phyloP scores from a whole-genome alignment of 2,113 vertebrate species.

The Micronisus gabar region DNA sequence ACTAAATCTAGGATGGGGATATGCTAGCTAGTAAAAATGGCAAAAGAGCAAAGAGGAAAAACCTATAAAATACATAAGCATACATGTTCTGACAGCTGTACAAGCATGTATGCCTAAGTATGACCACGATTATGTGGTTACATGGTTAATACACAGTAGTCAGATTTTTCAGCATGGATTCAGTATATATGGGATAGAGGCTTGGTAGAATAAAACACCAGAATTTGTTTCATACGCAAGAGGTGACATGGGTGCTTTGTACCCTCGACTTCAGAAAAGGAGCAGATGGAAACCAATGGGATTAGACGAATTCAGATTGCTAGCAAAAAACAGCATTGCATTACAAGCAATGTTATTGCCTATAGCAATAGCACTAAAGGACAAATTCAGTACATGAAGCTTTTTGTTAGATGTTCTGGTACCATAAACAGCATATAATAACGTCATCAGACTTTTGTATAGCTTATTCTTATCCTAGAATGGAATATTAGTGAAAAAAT shows the following conservation, averaged over 20 bases:
- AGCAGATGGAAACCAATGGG: background rate
- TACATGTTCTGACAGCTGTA: background rate
- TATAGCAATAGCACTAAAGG: background rate
- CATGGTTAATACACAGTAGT: background rate
- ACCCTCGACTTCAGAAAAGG: background rate
- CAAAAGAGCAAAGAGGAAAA: background rate
- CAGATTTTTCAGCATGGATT: background rate
- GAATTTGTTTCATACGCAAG: background rate
- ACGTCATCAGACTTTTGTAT: background rate
- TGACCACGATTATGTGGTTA: background rate
- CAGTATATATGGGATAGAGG: background rate
- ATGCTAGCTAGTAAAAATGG: background rate
- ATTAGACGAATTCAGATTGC: background rate
- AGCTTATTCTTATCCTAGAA: background rate
- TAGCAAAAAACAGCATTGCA: background rate
- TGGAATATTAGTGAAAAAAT: background rate
- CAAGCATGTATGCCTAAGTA: accelerated
- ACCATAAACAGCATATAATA: background rate
- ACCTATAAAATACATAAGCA: background rate
- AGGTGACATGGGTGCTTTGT: background rate
- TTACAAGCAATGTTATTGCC: background rate
- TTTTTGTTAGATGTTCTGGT: background rate
- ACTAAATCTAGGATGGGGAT: background rate
- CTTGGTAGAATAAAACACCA: background rate
- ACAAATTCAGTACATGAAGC: background rate